Evolutionary conservation across 2,797 vertebrate species (phyloP).

Genomic region (Hipposideros larvatus): DNA sequence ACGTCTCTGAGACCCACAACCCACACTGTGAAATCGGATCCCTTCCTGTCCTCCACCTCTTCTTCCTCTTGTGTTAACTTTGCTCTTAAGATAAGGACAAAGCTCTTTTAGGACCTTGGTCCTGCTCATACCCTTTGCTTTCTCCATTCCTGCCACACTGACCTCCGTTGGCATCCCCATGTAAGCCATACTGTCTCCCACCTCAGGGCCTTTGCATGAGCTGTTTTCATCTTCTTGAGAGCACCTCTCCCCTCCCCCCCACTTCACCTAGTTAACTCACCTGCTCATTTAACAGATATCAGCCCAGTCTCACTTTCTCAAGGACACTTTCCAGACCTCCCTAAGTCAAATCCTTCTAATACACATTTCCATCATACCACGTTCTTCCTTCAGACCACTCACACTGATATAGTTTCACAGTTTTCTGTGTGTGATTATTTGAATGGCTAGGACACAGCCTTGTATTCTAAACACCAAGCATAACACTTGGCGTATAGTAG

Average conservation of each 20-base stretch:
- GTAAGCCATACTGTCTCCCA: background rate
- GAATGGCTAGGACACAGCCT: background rate
- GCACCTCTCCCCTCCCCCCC: fast-evolving
- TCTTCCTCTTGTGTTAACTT: background rate
- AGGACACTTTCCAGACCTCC: background rate
- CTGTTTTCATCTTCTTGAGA: background rate
- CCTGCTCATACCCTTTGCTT: background rate
- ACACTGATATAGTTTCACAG: background rate
- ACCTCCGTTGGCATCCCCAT: background rate
- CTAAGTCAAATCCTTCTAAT: background rate
- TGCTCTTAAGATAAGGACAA: background rate
- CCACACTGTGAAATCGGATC: background rate
- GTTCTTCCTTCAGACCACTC: background rate
- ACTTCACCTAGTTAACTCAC: background rate
- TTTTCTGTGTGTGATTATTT: background rate
- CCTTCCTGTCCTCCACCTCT: background rate
- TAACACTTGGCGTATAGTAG: background rate
- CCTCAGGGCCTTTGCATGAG: slow-evolving; percentile 24
- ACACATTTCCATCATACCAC: fast-evolving
- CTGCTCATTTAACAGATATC: background rate
- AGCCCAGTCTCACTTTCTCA: background rate
- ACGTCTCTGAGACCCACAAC: background rate
- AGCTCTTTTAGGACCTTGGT: background rate
- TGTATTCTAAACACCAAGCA: background rate
- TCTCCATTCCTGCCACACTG: background rate